These are phyloP conservation scores for Hippoglossus stenolepis DNA, from an alignment of 2,113 vertebrate genomes.

Conservation along the genomic window DNA sequence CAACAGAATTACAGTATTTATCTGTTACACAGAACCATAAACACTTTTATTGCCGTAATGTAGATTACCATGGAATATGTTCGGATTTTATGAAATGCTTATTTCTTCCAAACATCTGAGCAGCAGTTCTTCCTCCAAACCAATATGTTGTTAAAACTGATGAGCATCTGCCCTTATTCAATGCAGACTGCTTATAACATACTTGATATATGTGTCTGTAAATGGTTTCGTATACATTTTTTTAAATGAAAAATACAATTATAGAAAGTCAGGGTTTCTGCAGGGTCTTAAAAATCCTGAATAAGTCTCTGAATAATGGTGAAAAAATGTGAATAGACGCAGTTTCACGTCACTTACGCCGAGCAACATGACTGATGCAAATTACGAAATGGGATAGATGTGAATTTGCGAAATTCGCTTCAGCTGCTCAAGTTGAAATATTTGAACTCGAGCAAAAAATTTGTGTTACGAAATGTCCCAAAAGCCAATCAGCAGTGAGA, in stretches of 20 bases:
- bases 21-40: conserved; percentile 32
- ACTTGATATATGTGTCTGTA: neutral
- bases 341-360: too few species aligned
- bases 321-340: too few species aligned
- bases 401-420: too few species aligned
- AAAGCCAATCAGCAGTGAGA: too few species aligned
- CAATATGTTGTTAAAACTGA: conserved; percentile 3
- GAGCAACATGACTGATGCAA: too few species aligned
- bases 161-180: conserved; percentile 14
- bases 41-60: conserved; percentile 32
- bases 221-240: neutral
- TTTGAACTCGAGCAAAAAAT: too few species aligned
- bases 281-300: too few species aligned
- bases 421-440: too few species aligned
- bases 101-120: conserved; percentile 39
- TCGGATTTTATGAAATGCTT: conserved; percentile 30
- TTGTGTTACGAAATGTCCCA: too few species aligned
- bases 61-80: conserved; percentile 31
- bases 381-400: too few species aligned
- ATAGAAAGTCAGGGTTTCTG: neutral
- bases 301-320: too few species aligned
- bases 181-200: neutral
- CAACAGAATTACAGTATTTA: conserved; percentile 43
- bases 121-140: conserved; percentile 2
- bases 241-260: neutral